Base-by-base conservation (phyloP, 2,113 vertebrate genomes). In the Cryptomyrus ogoouensis region DNA sequence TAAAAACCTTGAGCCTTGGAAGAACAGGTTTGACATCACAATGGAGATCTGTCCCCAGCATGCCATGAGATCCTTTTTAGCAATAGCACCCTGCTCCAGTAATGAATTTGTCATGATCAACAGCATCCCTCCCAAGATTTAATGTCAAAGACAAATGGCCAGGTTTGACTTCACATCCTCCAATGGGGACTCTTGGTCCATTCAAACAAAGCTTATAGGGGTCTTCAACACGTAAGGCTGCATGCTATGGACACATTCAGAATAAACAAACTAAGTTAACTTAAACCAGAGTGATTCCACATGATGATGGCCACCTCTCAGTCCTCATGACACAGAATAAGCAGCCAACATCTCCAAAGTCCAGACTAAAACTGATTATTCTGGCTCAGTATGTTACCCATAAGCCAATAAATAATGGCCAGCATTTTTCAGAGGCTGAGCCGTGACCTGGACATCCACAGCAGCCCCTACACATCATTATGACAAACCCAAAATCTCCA, bases 221-320 rank as follows among this genome's bases (percentile, higher is more conserved):
- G 19, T 24, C 10, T 47, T 19, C 19, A 21, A 46, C 27, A 87
- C 52, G 5, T 24, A 47, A 42, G 9, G 35, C 39, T 50, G 39
- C 53, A 13, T 35, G 35, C 24, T 2, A 5, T 44, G 21, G 58
- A 31, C 15, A 44, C 42, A 21, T 44, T 46, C 46, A 24, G 31
- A 21, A 70, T 52, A 89, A 89, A 89, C 31, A 80, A 50, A 87
- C 49, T 52, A 31, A 89, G 15, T 50, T 12, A 89, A 77, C 12
- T 2, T 74, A 52, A 49, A 47, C 9, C 44, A 42, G 24, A 86
- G 44, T 9, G 39, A 66, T n/a, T 47, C 39, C 19, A 46, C 87
- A 56, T 56, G 19, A 52, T 52, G 50, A 21, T 7, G 53, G 53
- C 7, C 19, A 15, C 17, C 13, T 70, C 7, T 21, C 44, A 80